Base-by-base conservation (phyloP, 2,888 invertebrate species). In the Andrena chrysosceles region DNA sequence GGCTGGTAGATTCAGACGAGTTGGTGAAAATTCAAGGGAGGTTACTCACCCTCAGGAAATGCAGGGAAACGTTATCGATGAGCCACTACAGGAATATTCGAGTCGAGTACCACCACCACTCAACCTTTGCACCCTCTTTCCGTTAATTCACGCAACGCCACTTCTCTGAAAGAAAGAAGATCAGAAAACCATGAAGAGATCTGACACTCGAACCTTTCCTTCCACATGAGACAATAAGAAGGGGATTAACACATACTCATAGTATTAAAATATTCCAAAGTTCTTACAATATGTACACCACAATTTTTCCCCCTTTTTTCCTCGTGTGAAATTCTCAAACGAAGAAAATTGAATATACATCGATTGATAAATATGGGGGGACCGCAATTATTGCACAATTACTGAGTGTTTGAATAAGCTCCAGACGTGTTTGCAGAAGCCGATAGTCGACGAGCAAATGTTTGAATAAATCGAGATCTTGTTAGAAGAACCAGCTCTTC, bases 61-160 rank as follows among this genome's bases (percentile, higher is more conserved):
- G 60, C 70, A 71, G 67, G 59, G 26, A 63, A 62, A 71, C 49
- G 62, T 67, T 68, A 78, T 78, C 68, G 78, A 73, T 69, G 68
- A 78, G 48, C 76, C 72, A 64, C 69, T 48, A 56, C 16, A 59
- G 59, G 72, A 64, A 72, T 78, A 68, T 78, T 73, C 64, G 68
- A 73, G 81, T 70, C 56, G 71, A 81, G 72, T 73, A 33, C 63
- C 69, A 42, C 67, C 66, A 13, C 26, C 72, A 79, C 63, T 81
- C 59, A 78, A 81, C 59, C 69, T 78, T 23, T 52, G 69, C 81
- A 60, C 73, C 73, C 42, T 60, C 49, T 73, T 59, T 59, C 64
- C 52, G 64, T 52, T 78, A 68, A 69, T 81, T 71, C 71, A 62
- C 77, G 77, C 78, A 69, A 79, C 75, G 74, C 66, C 77, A 54